phyloP scores from a whole-genome alignment of 2,113 vertebrate species.

The Actenoides lindsayi region DNA sequence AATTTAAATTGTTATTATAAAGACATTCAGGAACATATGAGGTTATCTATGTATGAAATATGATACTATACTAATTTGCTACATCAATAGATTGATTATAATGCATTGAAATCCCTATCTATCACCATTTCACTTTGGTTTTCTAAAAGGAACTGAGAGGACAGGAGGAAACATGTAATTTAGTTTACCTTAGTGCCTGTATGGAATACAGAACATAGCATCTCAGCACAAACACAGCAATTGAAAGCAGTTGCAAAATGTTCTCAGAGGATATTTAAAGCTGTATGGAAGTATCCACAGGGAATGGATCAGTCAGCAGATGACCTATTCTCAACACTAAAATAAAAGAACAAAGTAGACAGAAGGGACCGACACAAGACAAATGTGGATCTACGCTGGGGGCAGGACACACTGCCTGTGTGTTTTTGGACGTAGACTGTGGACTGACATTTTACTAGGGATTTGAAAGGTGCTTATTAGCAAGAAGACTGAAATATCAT shows the following conservation, averaged over 20 bases:
- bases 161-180: not conserved
- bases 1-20: not conserved
- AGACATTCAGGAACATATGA: not conserved
- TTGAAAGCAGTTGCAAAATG: not conserved
- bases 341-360: not conserved
- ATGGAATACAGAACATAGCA: not conserved
- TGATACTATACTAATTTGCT: not conserved
- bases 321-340: not conserved
- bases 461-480: not conserved
- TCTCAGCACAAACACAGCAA: not conserved
- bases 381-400: fast-evolving
- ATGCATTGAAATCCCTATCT: not conserved
- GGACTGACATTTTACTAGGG: not conserved
- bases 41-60: not conserved
- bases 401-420: not conserved
- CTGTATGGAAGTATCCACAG: not conserved
- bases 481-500: not conserved
- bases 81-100: not conserved
- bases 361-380: not conserved
- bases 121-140: not conserved
- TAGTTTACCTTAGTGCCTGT: not conserved
- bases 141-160: not conserved
- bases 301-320: not conserved
- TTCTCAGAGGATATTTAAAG: not conserved
- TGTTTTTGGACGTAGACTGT: not conserved